Evolutionary conservation across 2,888 invertebrate genomes (phyloP).

Genomic region (Eutolmus rufibarbis): DNA sequence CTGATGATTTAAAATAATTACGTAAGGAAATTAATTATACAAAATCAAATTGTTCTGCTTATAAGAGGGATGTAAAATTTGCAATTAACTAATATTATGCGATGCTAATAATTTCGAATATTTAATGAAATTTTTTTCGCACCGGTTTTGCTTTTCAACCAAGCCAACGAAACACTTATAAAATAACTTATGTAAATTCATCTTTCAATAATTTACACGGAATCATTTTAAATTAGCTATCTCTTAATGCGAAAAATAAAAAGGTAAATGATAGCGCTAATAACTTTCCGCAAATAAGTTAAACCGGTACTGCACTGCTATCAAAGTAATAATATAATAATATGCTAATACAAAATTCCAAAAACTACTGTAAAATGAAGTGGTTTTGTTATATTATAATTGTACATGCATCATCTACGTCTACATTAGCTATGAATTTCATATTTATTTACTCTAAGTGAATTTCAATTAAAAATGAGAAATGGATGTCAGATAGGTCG

Average conservation of each 20-base stretch:
- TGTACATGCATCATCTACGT: background rate
- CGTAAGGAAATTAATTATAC: background rate
- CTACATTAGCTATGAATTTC: background rate
- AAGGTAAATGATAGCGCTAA: no score
- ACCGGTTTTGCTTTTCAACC: no score
- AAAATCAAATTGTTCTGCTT: background rate
- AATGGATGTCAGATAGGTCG: background rate
- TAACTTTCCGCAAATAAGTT: no score
- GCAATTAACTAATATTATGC: background rate
- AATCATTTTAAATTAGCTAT: background rate
- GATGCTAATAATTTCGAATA: no score
- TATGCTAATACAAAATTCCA: no score
- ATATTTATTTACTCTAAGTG: background rate
- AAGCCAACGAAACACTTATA: no score
- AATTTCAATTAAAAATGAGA: background rate
- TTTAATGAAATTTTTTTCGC: no score
- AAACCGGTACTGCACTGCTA: no score
- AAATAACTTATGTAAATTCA: no score
- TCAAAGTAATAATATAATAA: no score
- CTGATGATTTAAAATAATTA: background rate
- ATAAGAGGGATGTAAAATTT: background rate
- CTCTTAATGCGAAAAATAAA: no score
- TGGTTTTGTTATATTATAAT: background rate
- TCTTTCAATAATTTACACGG: no score
- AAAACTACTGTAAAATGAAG: background rate